These are phyloP conservation scores for Rhinogobius similis DNA, from an alignment of 2,113 vertebrate genomes.

Conservation along the genomic window DNA sequence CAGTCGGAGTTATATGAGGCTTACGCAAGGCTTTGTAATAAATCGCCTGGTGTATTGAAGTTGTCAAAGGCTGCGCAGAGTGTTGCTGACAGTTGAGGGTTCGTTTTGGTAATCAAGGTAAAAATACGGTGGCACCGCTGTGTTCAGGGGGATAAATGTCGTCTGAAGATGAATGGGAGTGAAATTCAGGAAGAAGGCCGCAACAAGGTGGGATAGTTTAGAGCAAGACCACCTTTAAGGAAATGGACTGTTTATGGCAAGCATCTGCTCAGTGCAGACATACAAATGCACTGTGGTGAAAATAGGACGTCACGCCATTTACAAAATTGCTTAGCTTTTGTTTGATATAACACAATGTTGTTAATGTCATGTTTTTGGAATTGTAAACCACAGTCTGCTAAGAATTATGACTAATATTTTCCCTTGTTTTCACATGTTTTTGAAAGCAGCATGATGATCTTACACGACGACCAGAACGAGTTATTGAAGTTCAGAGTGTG, in stretches of 20 bases:
- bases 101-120: conserved; percentile 11
- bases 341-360: background rate
- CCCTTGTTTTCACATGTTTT: background rate
- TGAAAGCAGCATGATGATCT: background rate
- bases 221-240: conserved; percentile 1
- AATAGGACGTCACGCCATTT: background rate
- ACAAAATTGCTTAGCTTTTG: background rate
- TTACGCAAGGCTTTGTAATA: background rate
- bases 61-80: conserved; percentile 1
- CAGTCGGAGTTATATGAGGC: background rate
- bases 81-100: background rate
- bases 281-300: background rate
- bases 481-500: background rate
- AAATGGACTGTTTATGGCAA: background rate
- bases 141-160: background rate
- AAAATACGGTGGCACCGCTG: background rate
- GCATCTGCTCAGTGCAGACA: background rate
- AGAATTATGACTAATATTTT: conserved; percentile 3
- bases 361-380: background rate
- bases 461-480: background rate
- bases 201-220: conserved; percentile 1
- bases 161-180: conserved; percentile 18
- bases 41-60: conserved; percentile 3
- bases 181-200: conserved; percentile 13
- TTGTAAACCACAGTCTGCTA: background rate